Evolutionary conservation across 2,888 invertebrate species (phyloP), one percentile per base, ranked within the genome.

Genomic region (Chouioia cunea): DNA sequence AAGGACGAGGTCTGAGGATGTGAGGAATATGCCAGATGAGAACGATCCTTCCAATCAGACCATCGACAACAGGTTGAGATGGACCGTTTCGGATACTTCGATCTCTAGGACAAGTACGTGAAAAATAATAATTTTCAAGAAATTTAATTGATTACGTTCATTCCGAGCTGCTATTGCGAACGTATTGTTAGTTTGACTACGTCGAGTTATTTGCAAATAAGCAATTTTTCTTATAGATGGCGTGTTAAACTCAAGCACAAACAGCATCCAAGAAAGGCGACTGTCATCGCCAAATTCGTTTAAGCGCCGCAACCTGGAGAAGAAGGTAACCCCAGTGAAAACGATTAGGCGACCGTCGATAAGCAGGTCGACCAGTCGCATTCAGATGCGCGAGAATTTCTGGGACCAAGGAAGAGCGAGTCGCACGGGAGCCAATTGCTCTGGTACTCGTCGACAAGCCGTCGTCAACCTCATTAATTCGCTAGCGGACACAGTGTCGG

Each of bases 21-120:
- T 78, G 15, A 78, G 75, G 23, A 76, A 71, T 85, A 81, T 84
- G 77, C 77, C 82, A 75, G 82, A 88, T 81, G 87, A 87, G 79
- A 82, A 88, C 81, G 70, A 88, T 75, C 84, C 63, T 1, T 77
- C 78, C 1, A 82, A 79, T 74, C 78, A 80, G 81, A 77, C 76
- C 18, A 2, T 77, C 10, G 47, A 62, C 2, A 76, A 73, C 63
- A 74, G 79, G 22, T 54, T 79, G 4, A 77, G 78, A 20, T 83
- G 83, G 82, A 76, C 80, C 4, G 63, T 53, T 3, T 52, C 74
- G 0, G 80, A 80, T 4, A 64, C 78, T 1, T 48, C 75, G 1
- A 73, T 77, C 20, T 46, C 78, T 8, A 77, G 73, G 56, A 64
- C 75, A 0, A 73, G 78, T 77, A 65, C 65, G 65, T 44, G 48